phyloP scores from a whole-genome alignment of 2,113 vertebrate species.

The Grammomys surdaster region DNA sequence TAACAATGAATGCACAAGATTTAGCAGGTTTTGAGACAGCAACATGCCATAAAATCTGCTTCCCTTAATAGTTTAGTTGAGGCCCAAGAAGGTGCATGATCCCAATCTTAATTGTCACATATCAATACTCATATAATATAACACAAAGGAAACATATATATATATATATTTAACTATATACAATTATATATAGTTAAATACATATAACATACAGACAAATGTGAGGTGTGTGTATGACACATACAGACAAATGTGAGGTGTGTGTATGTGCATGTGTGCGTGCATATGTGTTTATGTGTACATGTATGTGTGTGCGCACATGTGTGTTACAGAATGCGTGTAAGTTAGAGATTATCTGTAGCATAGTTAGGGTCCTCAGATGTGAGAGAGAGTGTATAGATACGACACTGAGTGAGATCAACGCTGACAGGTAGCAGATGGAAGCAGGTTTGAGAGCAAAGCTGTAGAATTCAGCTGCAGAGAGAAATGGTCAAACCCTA shows the following conservation, averaged over 20 bases:
- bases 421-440: neutral
- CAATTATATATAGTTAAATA: neutral
- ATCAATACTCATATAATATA: neutral
- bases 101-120: neutral
- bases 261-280: too few relatives aligned
- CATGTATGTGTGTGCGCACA: too few relatives aligned
- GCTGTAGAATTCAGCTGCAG: neutral
- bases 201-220: neutral
- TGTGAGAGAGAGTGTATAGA: neutral
- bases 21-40: neutral
- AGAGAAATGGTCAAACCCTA: neutral
- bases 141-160: neutral
- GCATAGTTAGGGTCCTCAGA: neutral
- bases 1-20: neutral
- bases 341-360: neutral
- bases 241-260: neutral
- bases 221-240: too few relatives aligned
- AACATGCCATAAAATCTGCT: neutral
- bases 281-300: neutral
- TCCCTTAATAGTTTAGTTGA: neutral
- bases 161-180: neutral
- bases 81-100: too few relatives aligned
- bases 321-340: neutral
- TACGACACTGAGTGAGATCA: too few relatives aligned
- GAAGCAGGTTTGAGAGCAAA: neutral